A percentile compares a stretch with the other conserved stretches of the same genome.
Evolutionary conservation across 2,797 vertebrate genomes (phyloP).

Genomic region (Rallus crepitans): DNA sequence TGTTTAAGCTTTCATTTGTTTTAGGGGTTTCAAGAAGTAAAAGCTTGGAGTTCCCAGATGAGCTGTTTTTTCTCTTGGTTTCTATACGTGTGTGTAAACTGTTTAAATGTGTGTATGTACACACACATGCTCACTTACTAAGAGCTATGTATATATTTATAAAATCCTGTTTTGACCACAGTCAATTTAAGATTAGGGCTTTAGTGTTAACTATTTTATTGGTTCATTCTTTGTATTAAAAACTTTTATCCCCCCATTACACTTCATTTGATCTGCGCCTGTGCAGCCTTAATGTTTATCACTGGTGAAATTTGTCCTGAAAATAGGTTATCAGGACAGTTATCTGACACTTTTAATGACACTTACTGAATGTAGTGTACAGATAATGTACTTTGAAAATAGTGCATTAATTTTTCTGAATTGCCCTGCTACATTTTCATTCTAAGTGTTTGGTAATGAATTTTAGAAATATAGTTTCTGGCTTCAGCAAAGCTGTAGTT

Average conservation of each 20-base stretch:
- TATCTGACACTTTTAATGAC: not conserved
- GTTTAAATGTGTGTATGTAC: not conserved
- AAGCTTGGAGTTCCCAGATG: not conserved
- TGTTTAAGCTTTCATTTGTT: not conserved
- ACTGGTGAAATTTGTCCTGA: not conserved
- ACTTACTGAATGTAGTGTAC: not conserved
- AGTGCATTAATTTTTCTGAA: not conserved
- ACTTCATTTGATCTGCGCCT: not conserved
- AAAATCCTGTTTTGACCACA: not conserved
- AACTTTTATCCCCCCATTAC: not conserved
- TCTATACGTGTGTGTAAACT: fast-evolving
- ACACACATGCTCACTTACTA: fast-evolving
- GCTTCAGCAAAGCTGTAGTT: not conserved
- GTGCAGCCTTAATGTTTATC: not conserved
- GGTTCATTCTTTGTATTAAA: not conserved
- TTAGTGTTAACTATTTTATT: not conserved
- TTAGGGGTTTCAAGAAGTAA: not conserved
- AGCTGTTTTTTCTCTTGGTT: not conserved
- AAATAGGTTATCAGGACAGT: not conserved
- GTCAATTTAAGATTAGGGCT: not conserved
- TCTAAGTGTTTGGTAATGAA: not conserved
- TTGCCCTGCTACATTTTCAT: not conserved
- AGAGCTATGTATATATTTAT: not conserved
- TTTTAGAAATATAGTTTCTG: not conserved
- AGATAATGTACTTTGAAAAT: not conserved